A percentile compares a stretch with the other conserved stretches of the same genome.
These are phyloP conservation scores for Propithecus coquereli DNA, from an alignment of 2,113 vertebrate species.

Conservation along the genomic window DNA sequence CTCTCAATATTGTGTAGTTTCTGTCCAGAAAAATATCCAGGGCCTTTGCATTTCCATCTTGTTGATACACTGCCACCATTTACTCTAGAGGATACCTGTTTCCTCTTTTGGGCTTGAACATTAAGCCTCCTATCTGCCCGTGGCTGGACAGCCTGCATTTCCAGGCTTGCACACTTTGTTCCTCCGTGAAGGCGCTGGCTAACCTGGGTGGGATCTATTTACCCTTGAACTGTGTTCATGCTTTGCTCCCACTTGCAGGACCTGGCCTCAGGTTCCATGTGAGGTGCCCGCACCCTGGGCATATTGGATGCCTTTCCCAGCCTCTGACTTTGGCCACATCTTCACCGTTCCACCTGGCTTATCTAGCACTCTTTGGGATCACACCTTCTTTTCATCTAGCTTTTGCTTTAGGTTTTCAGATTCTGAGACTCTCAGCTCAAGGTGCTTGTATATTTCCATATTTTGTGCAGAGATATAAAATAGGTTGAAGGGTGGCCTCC, in stretches of 20 bases:
- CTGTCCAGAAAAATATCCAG: neutral
- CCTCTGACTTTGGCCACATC: neutral
- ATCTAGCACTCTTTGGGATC: neutral
- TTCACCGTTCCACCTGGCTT: rapidly evolving
- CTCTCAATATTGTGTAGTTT: neutral
- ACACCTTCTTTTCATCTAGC: neutral
- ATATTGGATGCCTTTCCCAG: neutral
- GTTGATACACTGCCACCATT: neutral
- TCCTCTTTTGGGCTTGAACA: neutral
- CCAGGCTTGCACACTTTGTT: neutral
- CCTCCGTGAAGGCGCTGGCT: neutral
- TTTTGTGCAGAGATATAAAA: neutral
- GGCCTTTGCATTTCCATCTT: neutral
- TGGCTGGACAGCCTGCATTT: neutral
- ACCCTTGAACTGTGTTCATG: neutral
- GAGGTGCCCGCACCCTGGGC: neutral
- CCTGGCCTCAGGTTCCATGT: neutral
- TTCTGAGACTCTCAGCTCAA: neutral
- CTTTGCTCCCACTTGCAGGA: neutral
- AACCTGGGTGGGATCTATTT: neutral
- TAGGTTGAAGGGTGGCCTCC: neutral
- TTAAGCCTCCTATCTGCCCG: neutral
- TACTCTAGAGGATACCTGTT: neutral
- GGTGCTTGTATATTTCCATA: neutral
- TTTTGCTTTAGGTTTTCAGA: neutral